These are phyloP conservation scores for Hippoglossus hippoglossus DNA, from an alignment of 2,797 vertebrate genomes.

Conservation along the genomic window DNA sequence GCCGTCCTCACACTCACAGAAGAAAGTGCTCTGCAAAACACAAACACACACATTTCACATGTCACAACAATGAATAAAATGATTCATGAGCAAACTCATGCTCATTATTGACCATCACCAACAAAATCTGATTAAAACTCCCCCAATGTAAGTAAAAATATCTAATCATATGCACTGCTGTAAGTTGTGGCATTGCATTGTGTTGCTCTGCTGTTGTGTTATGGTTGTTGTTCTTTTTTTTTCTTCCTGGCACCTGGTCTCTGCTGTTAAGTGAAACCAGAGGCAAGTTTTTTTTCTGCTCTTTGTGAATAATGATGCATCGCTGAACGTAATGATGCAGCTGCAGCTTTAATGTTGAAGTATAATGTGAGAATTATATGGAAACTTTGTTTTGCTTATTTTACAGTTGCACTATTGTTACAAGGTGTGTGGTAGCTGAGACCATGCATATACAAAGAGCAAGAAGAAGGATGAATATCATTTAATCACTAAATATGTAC, in stretches of 20 bases:
- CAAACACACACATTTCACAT: background rate
- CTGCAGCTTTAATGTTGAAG: slow-evolving; percentile 13
- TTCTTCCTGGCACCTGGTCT: background rate
- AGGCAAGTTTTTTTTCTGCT: background rate
- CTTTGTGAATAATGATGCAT: slow-evolving; percentile 4
- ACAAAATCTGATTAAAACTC: no score
- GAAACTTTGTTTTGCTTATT: slow-evolving; percentile 5
- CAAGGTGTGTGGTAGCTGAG: background rate
- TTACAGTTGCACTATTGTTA: slow-evolving; percentile 1
- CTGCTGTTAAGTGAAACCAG: background rate
- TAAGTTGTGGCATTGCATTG: background rate
- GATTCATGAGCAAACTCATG: slow-evolving; percentile 25
- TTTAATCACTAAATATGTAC: background rate
- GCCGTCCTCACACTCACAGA: slow-evolving; percentile 90
- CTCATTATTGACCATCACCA: slow-evolving; percentile 14
- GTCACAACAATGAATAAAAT: slow-evolving; percentile 27
- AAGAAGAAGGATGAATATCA: background rate
- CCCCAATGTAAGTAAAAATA: no score
- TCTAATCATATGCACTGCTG: no score
- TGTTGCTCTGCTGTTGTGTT: background rate
- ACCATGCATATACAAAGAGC: background rate
- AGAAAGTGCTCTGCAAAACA: slow-evolving; percentile 88
- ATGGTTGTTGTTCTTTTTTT: background rate
- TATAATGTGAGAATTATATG: background rate
- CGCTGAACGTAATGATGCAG: background rate